Base-by-base conservation (phyloP, 2,797 vertebrate genomes). In the Brotogeris chrysoptera region DNA sequence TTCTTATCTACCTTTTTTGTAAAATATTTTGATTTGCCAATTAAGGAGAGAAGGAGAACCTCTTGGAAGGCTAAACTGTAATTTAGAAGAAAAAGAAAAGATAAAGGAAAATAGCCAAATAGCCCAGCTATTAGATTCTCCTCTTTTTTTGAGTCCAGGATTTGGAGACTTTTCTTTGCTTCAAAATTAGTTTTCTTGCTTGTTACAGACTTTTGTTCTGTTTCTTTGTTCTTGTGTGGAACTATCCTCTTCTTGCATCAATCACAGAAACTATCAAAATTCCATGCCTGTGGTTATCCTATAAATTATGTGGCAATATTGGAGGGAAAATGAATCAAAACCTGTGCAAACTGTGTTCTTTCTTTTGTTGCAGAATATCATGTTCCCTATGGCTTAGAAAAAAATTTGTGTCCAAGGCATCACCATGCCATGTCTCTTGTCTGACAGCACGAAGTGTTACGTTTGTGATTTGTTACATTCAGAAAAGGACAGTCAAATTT, bases 261-360 rank as follows among this genome's bases (percentile, higher is more conserved):
- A 32, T 87, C 23, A 69, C 88, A 91, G 80, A 64, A 36, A 5
- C 70, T 92, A 39, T 55, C 63, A 80, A 94, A 92, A 91, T 88
- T 65, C 73, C 81, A 44, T 76, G 43, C 52, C 64, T 86, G 59
- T 84, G 72, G 11, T 83, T 88, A 60, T 73, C 88, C 73, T 88
- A 73, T 86, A 86, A 94, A 86, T 73, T 79, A 74, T 52, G 52
- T 49, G 34, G 14, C 70, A 43, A 53, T 65, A 85, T 25, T 32
- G 72, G 57, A 96, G 34, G 53, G 10, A 87, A 88, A 91, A 36
- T 74, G 4, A 95, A 86, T 68, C 57, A 83, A 95, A 74, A 84
- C 82, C 28, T 34, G 14, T 19, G 55, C 25, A 84, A 76, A n/a
- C 24, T 47, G 64, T 69, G 7, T 19, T 41, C 5, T 69, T 55